Percentiles rank a stretch among this genome's conserved stretches.
Conservation (phyloP, 2,888 invertebrate species). For the Xanthorhoe spadicearia region DNA sequence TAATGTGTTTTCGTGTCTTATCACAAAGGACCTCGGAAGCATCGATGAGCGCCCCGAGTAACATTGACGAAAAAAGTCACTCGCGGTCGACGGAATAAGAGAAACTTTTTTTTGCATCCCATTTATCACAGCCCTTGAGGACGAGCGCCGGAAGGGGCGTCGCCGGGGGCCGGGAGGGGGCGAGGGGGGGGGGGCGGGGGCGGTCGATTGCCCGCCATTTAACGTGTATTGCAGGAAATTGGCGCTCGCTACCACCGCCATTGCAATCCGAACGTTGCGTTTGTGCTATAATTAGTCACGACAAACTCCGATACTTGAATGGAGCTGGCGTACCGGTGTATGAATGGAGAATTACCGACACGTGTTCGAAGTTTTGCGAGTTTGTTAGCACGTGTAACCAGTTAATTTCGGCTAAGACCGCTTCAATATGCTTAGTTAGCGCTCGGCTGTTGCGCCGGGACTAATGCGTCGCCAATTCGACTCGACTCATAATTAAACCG, state of each 20-base stretch:
- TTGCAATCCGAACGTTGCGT: conserved; percentile 53
- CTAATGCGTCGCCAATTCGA: conserved; percentile 28
- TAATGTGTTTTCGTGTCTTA: conserved; percentile 49
- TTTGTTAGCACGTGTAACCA: conserved; percentile 41
- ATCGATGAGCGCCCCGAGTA: conserved; percentile 40
- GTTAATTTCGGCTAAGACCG: conserved; percentile 37
- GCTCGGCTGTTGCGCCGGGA: conserved; percentile 35
- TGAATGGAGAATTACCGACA: conserved; percentile 48
- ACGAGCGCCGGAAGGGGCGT: conserved; percentile 48
- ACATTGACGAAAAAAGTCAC: conserved; percentile 45
- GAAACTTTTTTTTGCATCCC: conserved; percentile 47
- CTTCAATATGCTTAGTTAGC: conserved; percentile 41
- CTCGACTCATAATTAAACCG: conserved; percentile 37
- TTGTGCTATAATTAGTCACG: conserved; percentile 61
- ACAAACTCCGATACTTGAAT: conserved; percentile 50
- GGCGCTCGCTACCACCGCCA: conserved; percentile 53
- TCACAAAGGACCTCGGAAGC: conserved; percentile 42
- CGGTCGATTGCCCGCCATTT: conserved; percentile 63
- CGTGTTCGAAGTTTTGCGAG: conserved; percentile 39
- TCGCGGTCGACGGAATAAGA: conserved; percentile 41
- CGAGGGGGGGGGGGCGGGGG: conserved; percentile 40
- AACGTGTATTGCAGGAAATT: conserved; percentile 70
- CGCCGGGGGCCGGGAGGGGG: conserved; percentile 30
- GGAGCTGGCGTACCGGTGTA: conserved; percentile 33
- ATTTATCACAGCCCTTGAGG: conserved; percentile 47